phyloP scores from a whole-genome alignment of 2,888 invertebrate species.

The Empis livida region DNA sequence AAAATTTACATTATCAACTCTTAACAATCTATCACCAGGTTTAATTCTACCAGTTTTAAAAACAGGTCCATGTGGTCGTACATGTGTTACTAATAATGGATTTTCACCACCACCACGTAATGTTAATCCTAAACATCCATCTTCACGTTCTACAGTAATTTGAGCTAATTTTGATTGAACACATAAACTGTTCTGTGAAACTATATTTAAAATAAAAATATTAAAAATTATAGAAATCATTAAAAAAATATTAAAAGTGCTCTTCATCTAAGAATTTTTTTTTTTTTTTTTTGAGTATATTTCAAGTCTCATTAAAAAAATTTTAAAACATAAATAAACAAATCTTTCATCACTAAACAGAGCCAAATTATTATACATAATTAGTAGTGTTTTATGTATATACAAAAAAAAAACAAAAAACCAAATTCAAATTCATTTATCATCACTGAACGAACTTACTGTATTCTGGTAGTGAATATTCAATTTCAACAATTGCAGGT shows the following conservation, averaged over 20 bases:
- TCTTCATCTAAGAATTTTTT: no score
- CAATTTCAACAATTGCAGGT: constrained; percentile 65
- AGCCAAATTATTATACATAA: constrained; percentile 1
- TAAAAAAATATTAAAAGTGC: neutral
- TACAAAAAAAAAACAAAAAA: no score
- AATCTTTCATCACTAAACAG: neutral
- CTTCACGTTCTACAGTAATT: constrained; percentile 66
- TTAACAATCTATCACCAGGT: constrained; percentile 77
- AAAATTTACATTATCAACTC: constrained; percentile 62
- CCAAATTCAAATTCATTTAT: neutral
- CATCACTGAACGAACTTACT: constrained; percentile 41
- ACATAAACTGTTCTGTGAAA: constrained; percentile 59
- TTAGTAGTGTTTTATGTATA: neutral
- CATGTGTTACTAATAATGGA: constrained; percentile 78
- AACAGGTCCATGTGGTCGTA: constrained; percentile 79
- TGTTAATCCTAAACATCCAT: constrained; percentile 76
- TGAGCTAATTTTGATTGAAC: constrained; percentile 67
- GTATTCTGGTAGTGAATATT: constrained; percentile 70
- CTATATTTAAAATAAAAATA: constrained; percentile 22
- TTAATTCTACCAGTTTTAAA: constrained; percentile 82
- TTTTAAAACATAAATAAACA: neutral
- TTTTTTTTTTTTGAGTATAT: no score
- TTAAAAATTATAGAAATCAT: neutral
- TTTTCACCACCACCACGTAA: constrained; percentile 68
- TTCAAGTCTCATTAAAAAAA: no score